A percentile compares a stretch with the other conserved stretches of the same genome.
These are phyloP conservation scores for Spicauda simplicius DNA, from an alignment of 2,888 invertebrate genomes.

Conservation along the genomic window DNA sequence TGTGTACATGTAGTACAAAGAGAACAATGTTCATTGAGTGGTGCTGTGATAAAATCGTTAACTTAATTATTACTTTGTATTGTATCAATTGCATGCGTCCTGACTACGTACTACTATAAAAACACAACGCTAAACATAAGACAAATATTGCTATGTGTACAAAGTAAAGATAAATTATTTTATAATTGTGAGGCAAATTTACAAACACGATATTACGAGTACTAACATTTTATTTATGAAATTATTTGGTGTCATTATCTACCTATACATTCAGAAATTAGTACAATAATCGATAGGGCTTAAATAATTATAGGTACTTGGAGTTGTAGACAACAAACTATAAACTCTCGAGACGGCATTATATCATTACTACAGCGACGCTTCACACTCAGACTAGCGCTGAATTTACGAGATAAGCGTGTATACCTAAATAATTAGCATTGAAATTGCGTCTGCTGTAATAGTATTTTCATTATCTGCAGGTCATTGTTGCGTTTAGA, in stretches of 20 bases:
- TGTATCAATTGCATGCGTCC: too few species aligned
- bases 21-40: too few species aligned
- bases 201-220: too few species aligned
- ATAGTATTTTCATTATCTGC: constrained; percentile 27
- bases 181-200: too few species aligned
- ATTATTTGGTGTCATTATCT: background rate
- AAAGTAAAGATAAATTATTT: too few species aligned
- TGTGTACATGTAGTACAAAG: too few species aligned
- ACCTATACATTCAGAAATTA: background rate
- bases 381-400: constrained; percentile 32
- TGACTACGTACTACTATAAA: too few species aligned
- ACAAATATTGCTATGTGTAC: too few species aligned
- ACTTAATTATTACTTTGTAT: too few species aligned
- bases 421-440: constrained; percentile 35
- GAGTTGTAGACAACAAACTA: constrained; percentile 26
- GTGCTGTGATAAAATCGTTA: too few species aligned
- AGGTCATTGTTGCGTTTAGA: constrained; percentile 48
- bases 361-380: constrained; percentile 34
- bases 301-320: constrained; percentile 17
- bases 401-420: constrained; percentile 36
- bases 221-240: too few species aligned
- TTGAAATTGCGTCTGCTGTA: constrained; percentile 25
- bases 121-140: too few species aligned
- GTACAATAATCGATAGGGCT: background rate
- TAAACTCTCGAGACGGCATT: constrained; percentile 32